These are phyloP conservation scores for Micromys minutus DNA, from an alignment of 2,113 vertebrate genomes.

Conservation along the genomic window DNA sequence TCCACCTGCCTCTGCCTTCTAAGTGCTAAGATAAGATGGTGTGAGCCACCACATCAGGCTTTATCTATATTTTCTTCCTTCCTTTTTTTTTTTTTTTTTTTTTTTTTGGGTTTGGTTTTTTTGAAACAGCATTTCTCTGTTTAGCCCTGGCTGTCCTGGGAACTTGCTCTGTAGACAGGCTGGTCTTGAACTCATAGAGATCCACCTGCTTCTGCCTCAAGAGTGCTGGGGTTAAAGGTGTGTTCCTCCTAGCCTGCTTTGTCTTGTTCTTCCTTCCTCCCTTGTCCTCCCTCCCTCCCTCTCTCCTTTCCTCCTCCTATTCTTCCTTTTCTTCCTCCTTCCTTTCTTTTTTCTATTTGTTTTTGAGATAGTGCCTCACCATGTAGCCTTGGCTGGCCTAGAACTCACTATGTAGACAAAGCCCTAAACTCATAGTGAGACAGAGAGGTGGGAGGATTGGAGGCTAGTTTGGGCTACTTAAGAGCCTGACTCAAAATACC, in stretches of 20 bases:
- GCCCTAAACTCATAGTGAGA: background rate
- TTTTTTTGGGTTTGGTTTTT: no score
- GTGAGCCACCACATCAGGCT: background rate
- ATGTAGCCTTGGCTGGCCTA: background rate
- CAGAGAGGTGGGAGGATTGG: background rate
- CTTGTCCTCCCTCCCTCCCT: no score
- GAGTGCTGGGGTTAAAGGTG: no score
- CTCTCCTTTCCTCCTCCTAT: background rate
- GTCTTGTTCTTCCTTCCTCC: no score
- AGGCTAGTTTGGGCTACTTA: background rate
- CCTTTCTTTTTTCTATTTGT: background rate
- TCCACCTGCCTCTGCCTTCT: background rate
- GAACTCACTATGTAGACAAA: background rate
- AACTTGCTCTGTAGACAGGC: no score
- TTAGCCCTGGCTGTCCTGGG: no score
- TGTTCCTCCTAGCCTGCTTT: no score
- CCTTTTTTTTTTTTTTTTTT: no score
- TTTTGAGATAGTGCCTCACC: background rate
- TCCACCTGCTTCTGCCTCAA: no score
- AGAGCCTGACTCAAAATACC: background rate
- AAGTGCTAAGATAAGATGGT: no score
- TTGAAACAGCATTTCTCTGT: no score
- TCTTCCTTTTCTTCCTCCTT: background rate
- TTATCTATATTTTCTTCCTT: background rate
- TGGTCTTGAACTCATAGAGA: no score